Evolutionary conservation across 2,113 vertebrate genomes (phyloP).

Genomic region (Tachysurus fulvidraco): DNA sequence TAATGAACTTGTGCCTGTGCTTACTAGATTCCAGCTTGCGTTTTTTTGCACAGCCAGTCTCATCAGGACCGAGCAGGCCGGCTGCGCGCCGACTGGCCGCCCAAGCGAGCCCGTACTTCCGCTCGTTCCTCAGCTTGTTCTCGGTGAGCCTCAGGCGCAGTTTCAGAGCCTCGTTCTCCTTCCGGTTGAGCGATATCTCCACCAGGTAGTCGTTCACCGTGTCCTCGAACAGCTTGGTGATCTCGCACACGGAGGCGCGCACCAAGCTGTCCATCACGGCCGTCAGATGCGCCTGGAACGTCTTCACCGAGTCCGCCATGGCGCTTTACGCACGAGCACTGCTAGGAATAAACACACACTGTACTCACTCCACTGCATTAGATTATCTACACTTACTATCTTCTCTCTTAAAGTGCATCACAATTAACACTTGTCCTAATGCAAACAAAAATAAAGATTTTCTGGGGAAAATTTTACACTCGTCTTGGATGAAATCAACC

Average conservation of each 20-base stretch:
- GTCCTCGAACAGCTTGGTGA: conserved; percentile 79
- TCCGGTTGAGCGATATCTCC: conserved; percentile 77
- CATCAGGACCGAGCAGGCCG: conserved; percentile 60
- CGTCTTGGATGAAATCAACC: background rate
- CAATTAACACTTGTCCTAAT: background rate
- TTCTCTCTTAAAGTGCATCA: background rate
- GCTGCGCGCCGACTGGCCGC: conserved; percentile 71
- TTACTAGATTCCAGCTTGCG: conserved; percentile 62
- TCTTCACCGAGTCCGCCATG: conserved; percentile 74
- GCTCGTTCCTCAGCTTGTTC: conserved; percentile 73
- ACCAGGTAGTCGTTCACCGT: conserved; percentile 77
- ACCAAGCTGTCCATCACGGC: conserved; percentile 79
- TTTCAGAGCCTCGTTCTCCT: conserved; percentile 76
- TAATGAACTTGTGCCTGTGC: background rate
- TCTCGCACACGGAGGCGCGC: conserved; percentile 77
- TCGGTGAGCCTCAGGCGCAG: conserved; percentile 74
- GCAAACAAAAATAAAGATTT: background rate
- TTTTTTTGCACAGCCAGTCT: conserved; percentile 64
- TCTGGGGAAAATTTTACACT: background rate
- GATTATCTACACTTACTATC: background rate
- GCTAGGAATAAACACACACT: background rate
- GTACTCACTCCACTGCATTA: background rate
- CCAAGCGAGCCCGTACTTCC: conserved; percentile 77
- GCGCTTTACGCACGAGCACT: conserved; percentile 8
- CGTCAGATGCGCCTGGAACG: conserved; percentile 77